Percentiles rank a stretch among this genome's conserved stretches.
phyloP scores from a whole-genome alignment of 2,888 invertebrate genomes.

The Danaus chrysippus region DNA sequence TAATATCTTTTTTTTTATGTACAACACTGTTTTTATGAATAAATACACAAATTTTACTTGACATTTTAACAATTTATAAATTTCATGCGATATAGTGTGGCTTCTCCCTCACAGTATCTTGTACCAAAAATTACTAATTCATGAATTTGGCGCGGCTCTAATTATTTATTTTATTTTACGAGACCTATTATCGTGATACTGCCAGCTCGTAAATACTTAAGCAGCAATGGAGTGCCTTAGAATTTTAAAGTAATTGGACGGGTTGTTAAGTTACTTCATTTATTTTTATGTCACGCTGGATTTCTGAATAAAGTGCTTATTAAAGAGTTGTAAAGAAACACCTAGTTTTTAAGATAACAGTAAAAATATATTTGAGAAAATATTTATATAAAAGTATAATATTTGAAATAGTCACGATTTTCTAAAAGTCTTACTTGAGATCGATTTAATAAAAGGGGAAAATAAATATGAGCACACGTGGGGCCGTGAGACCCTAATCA shows the following conservation, averaged over 20 bases:
- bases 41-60: conserved; percentile 11
- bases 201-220: conserved; percentile 67
- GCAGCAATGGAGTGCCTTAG: conserved; percentile 41
- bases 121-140: conserved; percentile 71
- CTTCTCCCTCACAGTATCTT: conserved; percentile 36
- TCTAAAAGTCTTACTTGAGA: conserved; percentile 53
- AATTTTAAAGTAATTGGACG: conserved; percentile 41
- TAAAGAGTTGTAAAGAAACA: conserved; percentile 11
- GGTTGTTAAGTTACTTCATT: conserved; percentile 29
- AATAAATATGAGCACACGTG: conserved; percentile 57
- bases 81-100: conserved; percentile 18
- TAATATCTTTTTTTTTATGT: conserved; percentile 10
- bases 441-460: conserved; percentile 60
- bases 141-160: conserved; percentile 65
- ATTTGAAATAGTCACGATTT: neutral
- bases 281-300: conserved; percentile 20
- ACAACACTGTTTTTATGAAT: conserved; percentile 6
- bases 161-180: conserved; percentile 78
- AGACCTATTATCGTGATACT: conserved; percentile 67
- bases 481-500: conserved; percentile 61
- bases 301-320: conserved; percentile 25
- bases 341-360: neutral
- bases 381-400: neutral
- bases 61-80: conserved; percentile 10
- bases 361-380: neutral